Percentiles rank a stretch among this genome's conserved stretches.
Evolutionary conservation across 2,113 vertebrate genomes (phyloP).

Genomic region (Camelus dromedarius): DNA sequence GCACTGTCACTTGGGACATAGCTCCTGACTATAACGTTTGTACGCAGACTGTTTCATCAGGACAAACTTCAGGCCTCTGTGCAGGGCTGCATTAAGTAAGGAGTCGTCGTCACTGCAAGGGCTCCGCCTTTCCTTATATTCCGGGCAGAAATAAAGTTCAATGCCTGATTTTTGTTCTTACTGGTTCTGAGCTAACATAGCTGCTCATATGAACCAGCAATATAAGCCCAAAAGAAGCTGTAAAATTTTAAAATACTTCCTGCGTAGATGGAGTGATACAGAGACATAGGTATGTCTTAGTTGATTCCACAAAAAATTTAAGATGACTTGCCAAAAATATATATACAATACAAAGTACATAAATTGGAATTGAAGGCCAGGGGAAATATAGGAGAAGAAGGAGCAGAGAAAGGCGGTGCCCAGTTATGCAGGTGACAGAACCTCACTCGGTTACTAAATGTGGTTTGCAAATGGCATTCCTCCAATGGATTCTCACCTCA

Average conservation of each 20-base stretch:
- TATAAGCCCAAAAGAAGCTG: neutral
- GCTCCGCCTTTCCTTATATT: neutral
- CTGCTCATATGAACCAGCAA: neutral
- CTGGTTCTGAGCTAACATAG: neutral
- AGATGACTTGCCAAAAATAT: conserved; percentile 1
- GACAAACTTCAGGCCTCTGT: neutral
- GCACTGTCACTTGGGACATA: neutral
- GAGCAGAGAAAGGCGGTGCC: neutral
- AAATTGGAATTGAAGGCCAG: neutral
- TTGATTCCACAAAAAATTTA: neutral
- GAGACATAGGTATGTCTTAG: neutral
- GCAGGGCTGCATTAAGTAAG: neutral
- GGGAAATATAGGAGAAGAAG: neutral
- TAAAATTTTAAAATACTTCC: neutral
- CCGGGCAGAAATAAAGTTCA: neutral
- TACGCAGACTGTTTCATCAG: neutral
- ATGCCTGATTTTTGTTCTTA: neutral
- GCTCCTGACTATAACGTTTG: neutral
- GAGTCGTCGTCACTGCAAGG: neutral
- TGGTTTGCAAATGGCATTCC: neutral
- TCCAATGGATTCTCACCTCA: neutral
- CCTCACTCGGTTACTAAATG: neutral
- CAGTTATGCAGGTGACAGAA: neutral
- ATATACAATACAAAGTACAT: neutral
- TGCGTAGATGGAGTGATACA: neutral